These are phyloP conservation scores for Xanthia togata DNA, from an alignment of 2,888 invertebrate species.

Conservation along the genomic window DNA sequence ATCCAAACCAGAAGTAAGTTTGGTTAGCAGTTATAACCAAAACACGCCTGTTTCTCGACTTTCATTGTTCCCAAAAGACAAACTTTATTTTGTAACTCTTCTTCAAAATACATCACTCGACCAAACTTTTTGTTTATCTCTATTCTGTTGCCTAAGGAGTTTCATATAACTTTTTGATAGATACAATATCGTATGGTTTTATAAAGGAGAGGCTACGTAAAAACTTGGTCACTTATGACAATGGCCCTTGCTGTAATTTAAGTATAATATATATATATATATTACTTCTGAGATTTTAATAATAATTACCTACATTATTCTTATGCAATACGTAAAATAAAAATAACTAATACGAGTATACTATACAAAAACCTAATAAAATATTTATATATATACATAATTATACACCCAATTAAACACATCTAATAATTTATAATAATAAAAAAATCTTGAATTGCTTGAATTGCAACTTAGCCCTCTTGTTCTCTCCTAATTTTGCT, in stretches of 20 bases:
- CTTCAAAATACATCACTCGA: conserved; percentile 34
- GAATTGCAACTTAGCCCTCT: too few species aligned
- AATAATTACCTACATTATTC: too few species aligned
- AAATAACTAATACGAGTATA: too few species aligned
- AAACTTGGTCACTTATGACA: conserved; percentile 17
- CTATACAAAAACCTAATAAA: too few species aligned
- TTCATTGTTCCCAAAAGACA: conserved; percentile 37
- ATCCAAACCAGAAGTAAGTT: conserved; percentile 18
- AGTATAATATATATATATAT: too few species aligned
- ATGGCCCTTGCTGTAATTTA: not conserved
- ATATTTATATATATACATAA: too few species aligned
- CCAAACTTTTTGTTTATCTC: conserved; percentile 41
- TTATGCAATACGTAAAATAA: too few species aligned
- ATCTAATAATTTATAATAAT: too few species aligned
- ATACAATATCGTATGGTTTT: conserved; percentile 21
- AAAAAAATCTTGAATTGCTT: too few species aligned
- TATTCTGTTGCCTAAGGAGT: conserved; percentile 16
- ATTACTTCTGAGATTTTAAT: too few species aligned
- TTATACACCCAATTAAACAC: too few species aligned
- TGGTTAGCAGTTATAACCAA: conserved; percentile 5
- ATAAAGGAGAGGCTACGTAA: not conserved
- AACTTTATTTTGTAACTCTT: conserved; percentile 39
- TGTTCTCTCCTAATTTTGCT: too few species aligned
- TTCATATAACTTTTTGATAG: conserved; percentile 45
- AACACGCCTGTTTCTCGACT: conserved; percentile 21